Base-by-base conservation (phyloP, 2,113 vertebrate species). In the Archocentrus centrarchus region DNA sequence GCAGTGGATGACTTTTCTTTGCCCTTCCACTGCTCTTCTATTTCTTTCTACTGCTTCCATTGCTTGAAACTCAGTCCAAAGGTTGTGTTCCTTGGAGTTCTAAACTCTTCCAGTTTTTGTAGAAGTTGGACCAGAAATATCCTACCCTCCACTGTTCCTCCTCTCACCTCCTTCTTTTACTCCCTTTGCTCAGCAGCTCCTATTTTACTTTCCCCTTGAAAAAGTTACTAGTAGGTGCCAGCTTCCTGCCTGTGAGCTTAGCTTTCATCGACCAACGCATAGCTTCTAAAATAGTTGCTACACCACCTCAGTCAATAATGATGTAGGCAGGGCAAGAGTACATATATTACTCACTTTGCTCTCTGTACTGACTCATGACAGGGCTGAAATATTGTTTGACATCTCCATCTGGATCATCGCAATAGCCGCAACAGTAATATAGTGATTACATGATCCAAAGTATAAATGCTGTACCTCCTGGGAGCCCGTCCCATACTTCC, bases 401-500 rank as follows among this genome's bases (percentile, higher is more conserved):
- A 50, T 77, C 20, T 75, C 24, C 13, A 73, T 70, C 8, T n/a
- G 22, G n/a, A 81, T 61, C 59, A 3, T n/a, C 17, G 11, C 20
- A 3, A 62, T 3, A 55, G 17, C 2, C 3, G 5, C 2, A 14
- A 59, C 24, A 62, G 37, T 11, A 79, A 27, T 20, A 2, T 20
- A 15, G 37, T 1, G 53, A 78, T 30, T 5, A 22, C 6, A 37
- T 2, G 8, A 59, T 18, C 3, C 9, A 0, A 50, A 59, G 64
- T 6, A 27, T 70, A 79, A 37, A 7, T 5, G 27, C 55, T 97
- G 96, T 95, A 99, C 98, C 98, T 88, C 97, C 96, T 0, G 98
- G 98, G 81, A 99, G 96, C 37, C 98, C 98, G 1, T 99, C 98
- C 98, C 98, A 99, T 92, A 99, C 97, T 89, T 99, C 98, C 90